phyloP scores from a whole-genome alignment of 2,113 vertebrate species.

The Solenodon paradoxus region DNA sequence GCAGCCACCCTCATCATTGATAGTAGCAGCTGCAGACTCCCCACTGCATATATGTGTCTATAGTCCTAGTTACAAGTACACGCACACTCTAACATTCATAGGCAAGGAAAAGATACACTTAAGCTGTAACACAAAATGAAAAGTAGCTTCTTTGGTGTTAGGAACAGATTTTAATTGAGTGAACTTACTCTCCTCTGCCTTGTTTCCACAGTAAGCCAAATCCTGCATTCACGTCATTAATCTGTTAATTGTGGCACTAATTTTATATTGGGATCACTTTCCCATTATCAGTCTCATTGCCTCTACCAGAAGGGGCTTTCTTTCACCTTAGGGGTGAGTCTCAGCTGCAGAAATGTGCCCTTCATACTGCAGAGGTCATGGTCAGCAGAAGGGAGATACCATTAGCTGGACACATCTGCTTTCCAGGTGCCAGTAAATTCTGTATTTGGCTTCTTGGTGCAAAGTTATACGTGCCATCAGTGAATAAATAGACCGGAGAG shows the following conservation, averaged over 20 bases:
- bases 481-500: constrained; percentile 69
- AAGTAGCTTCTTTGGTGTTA: neutral
- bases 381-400: constrained; percentile 53
- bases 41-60: neutral
- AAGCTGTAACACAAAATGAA: neutral
- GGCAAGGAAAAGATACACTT: neutral
- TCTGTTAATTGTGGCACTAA: constrained; percentile 40
- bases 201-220: neutral
- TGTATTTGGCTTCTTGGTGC: constrained; percentile 50
- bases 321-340: constrained; percentile 13
- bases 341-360: constrained; percentile 57
- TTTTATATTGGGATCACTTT: constrained; percentile 27
- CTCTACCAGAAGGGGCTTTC: constrained; percentile 44
- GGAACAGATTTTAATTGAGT: neutral
- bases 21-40: neutral
- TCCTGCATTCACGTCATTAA: neutral
- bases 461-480: constrained; percentile 52
- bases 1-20: neutral
- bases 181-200: neutral
- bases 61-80: neutral
- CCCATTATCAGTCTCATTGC: constrained; percentile 48
- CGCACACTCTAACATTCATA: neutral
- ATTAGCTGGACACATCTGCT: constrained; percentile 71
- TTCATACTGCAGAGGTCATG: constrained; percentile 25
- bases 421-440: constrained; percentile 49